Evolutionary conservation across 2,113 vertebrate species (phyloP).

Genomic region (Oreotrochilus melanogaster): DNA sequence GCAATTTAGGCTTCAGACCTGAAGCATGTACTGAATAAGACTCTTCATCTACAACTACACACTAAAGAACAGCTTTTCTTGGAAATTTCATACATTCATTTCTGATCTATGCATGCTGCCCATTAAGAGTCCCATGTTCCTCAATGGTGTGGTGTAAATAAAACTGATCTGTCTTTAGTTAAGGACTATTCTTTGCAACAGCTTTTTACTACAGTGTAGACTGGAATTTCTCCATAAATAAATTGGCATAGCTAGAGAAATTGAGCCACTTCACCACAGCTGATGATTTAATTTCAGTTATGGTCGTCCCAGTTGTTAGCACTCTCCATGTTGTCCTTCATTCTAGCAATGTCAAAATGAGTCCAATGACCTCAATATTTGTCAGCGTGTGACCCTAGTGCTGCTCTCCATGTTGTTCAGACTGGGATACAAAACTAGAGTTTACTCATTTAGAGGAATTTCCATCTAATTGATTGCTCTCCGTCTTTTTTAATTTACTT

Average conservation of each 20-base stretch:
- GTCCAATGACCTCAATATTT: not conserved
- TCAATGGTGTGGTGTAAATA: not conserved
- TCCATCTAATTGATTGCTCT: fast-evolving
- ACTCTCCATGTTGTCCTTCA: not conserved
- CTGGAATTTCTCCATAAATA: not conserved
- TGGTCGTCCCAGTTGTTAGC: not conserved
- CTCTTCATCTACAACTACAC: not conserved
- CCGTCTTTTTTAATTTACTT: not conserved
- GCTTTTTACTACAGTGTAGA: not conserved
- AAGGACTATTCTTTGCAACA: not conserved
- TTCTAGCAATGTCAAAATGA: not conserved
- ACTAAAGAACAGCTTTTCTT: not conserved
- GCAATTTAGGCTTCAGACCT: not conserved
- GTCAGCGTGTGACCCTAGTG: fast-evolving
- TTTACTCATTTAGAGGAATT: not conserved
- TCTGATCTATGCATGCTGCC: fast-evolving
- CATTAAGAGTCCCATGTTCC: not conserved
- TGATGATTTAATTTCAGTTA: not conserved
- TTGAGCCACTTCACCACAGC: not conserved
- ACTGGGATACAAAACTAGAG: not conserved
- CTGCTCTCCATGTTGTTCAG: not conserved
- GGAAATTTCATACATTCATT: not conserved
- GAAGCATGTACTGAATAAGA: not conserved
- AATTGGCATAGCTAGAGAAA: not conserved
- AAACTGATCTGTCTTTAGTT: not conserved